phyloP scores from a whole-genome alignment of 1,140 invertebrate genomes.

The Bombus sylvicola region DNA sequence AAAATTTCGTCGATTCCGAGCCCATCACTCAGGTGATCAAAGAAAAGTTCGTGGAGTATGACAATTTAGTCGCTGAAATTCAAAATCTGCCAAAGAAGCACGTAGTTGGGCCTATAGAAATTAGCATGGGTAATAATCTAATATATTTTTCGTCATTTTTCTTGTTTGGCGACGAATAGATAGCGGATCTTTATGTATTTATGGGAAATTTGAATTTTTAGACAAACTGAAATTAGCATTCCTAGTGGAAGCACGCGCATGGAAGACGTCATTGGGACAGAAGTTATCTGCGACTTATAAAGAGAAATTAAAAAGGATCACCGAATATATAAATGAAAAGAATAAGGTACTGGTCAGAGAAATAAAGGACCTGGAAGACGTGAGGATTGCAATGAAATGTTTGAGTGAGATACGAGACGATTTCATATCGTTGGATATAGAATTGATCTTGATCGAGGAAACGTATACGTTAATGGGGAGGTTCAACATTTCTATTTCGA shows the following conservation, averaged over 20 bases:
- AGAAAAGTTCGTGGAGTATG: slow-evolving; percentile 89
- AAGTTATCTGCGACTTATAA: slow-evolving; percentile 85
- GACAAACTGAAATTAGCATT: slow-evolving; percentile 88
- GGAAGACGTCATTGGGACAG: slow-evolving; percentile 87
- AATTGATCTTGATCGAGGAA: slow-evolving; percentile 89
- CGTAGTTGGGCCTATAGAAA: slow-evolving; percentile 87
- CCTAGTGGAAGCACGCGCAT: slow-evolving; percentile 87
- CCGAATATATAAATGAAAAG: slow-evolving; percentile 88
- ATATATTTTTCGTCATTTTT: not conserved
- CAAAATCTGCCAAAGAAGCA: slow-evolving; percentile 85
- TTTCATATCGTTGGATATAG: slow-evolving; percentile 89
- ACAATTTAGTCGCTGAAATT: slow-evolving; percentile 86
- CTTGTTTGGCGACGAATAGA: too few species aligned
- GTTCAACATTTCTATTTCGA: slow-evolving; percentile 88
- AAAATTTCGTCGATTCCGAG: slow-evolving; percentile 87
- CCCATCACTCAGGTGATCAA: slow-evolving; percentile 89
- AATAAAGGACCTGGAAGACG: slow-evolving; percentile 89
- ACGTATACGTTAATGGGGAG: slow-evolving; percentile 89
- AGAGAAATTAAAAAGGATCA: slow-evolving; percentile 85
- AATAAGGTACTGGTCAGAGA: slow-evolving; percentile 86
- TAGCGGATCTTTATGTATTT: too few species aligned
- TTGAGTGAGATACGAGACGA: slow-evolving; percentile 89
- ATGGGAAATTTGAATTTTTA: slow-evolving; percentile 69
- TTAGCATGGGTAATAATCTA: slow-evolving; percentile 84
- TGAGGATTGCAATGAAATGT: slow-evolving; percentile 88